Evolutionary conservation across 2,888 invertebrate species (phyloP).

Genomic region (Siphonodentalium dalli): DNA sequence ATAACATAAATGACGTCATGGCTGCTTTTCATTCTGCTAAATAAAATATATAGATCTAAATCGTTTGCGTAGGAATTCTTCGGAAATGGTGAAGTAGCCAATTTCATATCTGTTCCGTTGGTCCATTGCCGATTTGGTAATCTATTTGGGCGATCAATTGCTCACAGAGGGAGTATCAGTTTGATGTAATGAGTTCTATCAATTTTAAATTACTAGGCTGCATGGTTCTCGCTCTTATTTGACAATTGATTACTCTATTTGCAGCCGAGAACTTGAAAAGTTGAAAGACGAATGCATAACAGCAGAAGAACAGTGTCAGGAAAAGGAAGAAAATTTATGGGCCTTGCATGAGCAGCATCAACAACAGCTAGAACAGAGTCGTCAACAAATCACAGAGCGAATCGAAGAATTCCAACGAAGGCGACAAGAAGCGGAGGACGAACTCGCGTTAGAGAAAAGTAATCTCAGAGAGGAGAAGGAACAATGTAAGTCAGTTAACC

Average conservation of each 20-base stretch:
- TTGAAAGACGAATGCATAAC: conserved; percentile 39
- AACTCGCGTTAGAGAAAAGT: conserved; percentile 36
- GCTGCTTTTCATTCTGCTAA: too few relatives aligned
- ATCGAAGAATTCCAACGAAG: conserved; percentile 38
- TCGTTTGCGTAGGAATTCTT: too few relatives aligned
- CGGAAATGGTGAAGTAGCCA: too few relatives aligned
- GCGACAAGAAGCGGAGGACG: conserved; percentile 39
- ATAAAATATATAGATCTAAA: too few relatives aligned
- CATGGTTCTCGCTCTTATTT: not conserved
- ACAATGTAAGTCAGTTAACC: conserved; percentile 36
- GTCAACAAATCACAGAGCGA: conserved; percentile 32
- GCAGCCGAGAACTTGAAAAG: conserved; percentile 45
- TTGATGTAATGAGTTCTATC: too few relatives aligned
- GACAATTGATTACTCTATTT: conserved; percentile 1
- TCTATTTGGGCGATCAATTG: too few relatives aligned
- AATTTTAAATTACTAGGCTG: too few relatives aligned
- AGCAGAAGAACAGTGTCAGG: conserved; percentile 39
- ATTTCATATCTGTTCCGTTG: too few relatives aligned
- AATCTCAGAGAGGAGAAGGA: conserved; percentile 41
- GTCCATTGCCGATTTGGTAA: too few relatives aligned
- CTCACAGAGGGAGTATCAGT: too few relatives aligned
- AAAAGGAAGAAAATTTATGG: conserved; percentile 47
- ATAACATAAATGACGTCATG: too few relatives aligned
- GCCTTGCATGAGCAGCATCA: conserved; percentile 39
- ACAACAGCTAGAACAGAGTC: conserved; percentile 49